A percentile compares a stretch with the other conserved stretches of the same genome.
phyloP scores from a whole-genome alignment of 2,113 vertebrate genomes.

The Alouatta palliata region DNA sequence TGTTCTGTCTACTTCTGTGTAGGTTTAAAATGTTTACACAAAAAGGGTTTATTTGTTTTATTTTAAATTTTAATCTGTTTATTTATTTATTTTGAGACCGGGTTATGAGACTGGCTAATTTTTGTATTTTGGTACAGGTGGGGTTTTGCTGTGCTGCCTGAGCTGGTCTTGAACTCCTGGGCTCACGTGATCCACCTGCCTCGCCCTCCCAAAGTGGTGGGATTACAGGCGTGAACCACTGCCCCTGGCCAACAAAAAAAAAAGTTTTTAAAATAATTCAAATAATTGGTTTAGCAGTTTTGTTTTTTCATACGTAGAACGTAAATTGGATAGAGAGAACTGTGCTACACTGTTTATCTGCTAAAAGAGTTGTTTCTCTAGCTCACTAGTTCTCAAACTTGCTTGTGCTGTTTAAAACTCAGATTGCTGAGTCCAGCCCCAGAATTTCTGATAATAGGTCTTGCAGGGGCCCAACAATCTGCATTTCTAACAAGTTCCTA shows the following conservation, averaged over 20 bases:
- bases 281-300: background rate
- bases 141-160: no score
- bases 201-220: background rate
- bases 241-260: background rate
- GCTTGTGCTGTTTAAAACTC: background rate
- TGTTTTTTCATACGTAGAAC: background rate
- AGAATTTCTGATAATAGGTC: background rate
- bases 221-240: background rate
- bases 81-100: no score
- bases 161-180: background rate
- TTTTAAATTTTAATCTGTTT: background rate
- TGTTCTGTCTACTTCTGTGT: background rate
- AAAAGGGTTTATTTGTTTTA: background rate
- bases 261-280: background rate
- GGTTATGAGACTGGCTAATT: background rate
- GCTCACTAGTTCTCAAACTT: background rate
- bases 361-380: background rate
- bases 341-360: background rate
- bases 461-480: background rate
- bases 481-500: background rate
- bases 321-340: background rate
- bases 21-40: background rate
- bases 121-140: background rate
- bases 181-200: background rate
- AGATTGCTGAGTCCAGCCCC: background rate